Evolutionary conservation across 2,113 vertebrate genomes (phyloP), one percentile per base, ranked within the genome.

Genomic region (Theristicus caerulescens): DNA sequence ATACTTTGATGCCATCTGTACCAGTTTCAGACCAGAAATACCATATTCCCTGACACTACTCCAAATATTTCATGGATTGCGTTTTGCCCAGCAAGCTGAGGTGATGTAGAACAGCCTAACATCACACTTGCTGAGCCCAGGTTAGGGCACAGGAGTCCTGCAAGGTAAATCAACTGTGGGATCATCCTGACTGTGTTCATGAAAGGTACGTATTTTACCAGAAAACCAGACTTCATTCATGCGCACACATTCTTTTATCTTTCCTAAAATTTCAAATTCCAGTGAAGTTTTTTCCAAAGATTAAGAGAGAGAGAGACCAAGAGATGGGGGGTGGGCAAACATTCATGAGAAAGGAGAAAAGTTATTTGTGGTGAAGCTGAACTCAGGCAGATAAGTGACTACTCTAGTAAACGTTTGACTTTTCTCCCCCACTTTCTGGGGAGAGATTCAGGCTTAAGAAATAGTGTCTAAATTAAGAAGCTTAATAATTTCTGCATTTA

Each of bases 391-490:
- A 98, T 97, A 97, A 97, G 89, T 96, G 87, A 97, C 88, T 97
- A 64, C 62, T 93, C 91, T 96, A 97, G 95, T 92, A 97, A 97
- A 97, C 64, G 76, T 94, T 92, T 97, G 78, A 86, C 89, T 97
- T 96, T 95, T 95, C 91, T 96, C 74, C 66, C 65, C 64, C 78
- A 72, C 88, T 97, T 97, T 96, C 87, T 94, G 71, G 40, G 72
- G 67, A 92, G 80, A 97, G 91, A 96, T 82, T 95, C 91, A 86
- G 91, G 83, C 82, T 96, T 98, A 97, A 97, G 88, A 96, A 98
- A 96, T 97, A 94, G 94, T 93, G 90, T 91, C 95, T 98, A 97
- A 98, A 98, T 98, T 98, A 98, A 98, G 98, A 96, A 98, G 97
- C 97, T 98, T 98, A 98, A 96, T 98, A 93, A 95, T 97, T 98